These are phyloP conservation scores for Tenebrio molitor DNA, from an alignment of 1,140 invertebrate genomes.

Conservation along the genomic window DNA sequence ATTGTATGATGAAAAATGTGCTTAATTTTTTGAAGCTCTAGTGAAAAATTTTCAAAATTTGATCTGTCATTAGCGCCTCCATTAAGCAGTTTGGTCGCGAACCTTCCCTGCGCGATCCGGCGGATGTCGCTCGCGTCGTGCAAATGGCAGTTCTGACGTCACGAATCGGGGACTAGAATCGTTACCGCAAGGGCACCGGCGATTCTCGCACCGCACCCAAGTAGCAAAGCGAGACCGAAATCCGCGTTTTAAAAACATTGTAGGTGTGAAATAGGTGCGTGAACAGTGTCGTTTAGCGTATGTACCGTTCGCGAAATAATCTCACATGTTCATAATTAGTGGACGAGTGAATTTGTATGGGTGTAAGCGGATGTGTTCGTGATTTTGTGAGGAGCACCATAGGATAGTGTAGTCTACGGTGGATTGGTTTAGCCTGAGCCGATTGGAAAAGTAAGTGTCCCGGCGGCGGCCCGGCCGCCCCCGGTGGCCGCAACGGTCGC, in stretches of 20 bases:
- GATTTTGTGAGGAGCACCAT: constrained; percentile 56
- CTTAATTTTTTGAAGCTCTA: too few relatives aligned
- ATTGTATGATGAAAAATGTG: too few relatives aligned
- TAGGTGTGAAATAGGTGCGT: constrained; percentile 53
- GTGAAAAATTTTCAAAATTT: too few relatives aligned
- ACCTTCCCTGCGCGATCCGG: background rate
- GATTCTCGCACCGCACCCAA: constrained; percentile 59
- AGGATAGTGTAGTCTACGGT: constrained; percentile 51
- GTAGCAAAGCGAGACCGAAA: constrained; percentile 49
- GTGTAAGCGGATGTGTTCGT: constrained; percentile 62
- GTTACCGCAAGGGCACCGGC: constrained; percentile 63
- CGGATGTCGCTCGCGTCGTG: constrained; percentile 51
- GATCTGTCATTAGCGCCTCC: too few relatives aligned
- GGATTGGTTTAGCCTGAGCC: constrained; percentile 31
- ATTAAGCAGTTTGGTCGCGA: background rate
- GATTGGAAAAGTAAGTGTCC: constrained; percentile 46
- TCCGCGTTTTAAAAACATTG: constrained; percentile 44
- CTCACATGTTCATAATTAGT: constrained; percentile 57
- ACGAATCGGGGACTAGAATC: constrained; percentile 62
- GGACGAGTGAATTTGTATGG: constrained; percentile 60
- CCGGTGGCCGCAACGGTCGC: background rate
- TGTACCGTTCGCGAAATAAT: constrained; percentile 52
- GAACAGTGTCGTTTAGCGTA: constrained; percentile 50
- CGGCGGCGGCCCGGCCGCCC: background rate
- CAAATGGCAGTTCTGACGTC: constrained; percentile 63